Base-by-base conservation (phyloP, 2,113 vertebrate genomes). In the Eudyptes chrysolophus region DNA sequence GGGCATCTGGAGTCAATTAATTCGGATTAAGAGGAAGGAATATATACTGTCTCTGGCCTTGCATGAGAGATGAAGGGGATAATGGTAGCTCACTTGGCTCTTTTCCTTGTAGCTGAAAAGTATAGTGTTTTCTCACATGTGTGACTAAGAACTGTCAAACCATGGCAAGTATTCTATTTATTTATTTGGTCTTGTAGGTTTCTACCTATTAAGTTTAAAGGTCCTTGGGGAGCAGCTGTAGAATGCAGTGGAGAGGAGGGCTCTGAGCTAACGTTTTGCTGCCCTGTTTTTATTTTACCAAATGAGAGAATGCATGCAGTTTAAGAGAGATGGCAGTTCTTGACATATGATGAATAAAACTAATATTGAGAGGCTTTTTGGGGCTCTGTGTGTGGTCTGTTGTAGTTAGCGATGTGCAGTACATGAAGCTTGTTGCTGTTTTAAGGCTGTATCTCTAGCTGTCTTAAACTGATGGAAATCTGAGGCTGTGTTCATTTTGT, bases 1-100 rank as follows among this genome's bases (percentile, higher is more conserved):
- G 54, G 51, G 46, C 85, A 96, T 62, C 90, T 94, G 94, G 70
- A 93, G 42, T 62, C 42, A 86, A 64, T 95, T 92, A 90, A 71
- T 16, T 71, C 5, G 10, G 40, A 90, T 88, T 77, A 88, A 70
- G 32, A 86, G 13, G 60, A 68, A 80, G 55, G 24, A 88, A 40
- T 42, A 34, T 18, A 40, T 32, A 24, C 14, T 29, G 16, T 40
- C n/a, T 92, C 24, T 66, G 19, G 54, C 16, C 9, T 55, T 84
- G 5, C 1, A 7, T 19, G 13, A 3, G 11, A n/a, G 78, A 20
- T 79, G 34, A 27, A 36, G 34, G 21, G 14, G 7, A 11, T 71
- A 16, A 8, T 62, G 44, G 27, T 6, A 11, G 36, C 48, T 92
- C 2, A 2, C 3, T 87, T 80, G 10, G 2, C 2, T 88, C 3